Evolutionary conservation across 2,113 vertebrate species (phyloP).

Genomic region (Sakesphorus luctuosus): DNA sequence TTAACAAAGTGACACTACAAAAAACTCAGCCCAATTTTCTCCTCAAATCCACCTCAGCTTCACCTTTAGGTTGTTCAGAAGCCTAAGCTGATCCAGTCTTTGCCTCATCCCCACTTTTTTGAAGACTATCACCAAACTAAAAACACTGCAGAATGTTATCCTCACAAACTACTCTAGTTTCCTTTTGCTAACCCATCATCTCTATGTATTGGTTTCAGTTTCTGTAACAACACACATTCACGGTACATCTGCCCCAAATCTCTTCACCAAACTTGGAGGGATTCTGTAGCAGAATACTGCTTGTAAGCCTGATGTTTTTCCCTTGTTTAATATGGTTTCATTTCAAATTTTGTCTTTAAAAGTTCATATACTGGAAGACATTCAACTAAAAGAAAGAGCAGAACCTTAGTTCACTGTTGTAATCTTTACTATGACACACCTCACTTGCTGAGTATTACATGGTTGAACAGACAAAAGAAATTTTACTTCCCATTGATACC

Average conservation of each 20-base stretch:
- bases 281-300: background rate
- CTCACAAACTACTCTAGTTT: background rate
- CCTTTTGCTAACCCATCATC: background rate
- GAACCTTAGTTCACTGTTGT: background rate
- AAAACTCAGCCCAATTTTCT: background rate
- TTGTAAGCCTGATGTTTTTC: background rate
- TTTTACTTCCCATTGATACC: background rate
- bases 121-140: background rate
- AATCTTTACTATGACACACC: background rate
- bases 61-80: background rate
- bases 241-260: background rate
- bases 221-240: background rate
- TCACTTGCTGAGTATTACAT: background rate
- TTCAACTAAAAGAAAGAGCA: background rate
- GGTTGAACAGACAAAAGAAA: slow-evolving; percentile 23
- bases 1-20: background rate
- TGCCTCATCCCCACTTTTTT: background rate
- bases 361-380: background rate
- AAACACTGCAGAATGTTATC: background rate
- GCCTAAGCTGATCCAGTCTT: background rate
- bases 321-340: background rate
- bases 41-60: background rate
- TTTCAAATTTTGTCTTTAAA: background rate
- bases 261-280: background rate
- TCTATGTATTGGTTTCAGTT: background rate